Evolutionary conservation across 2,113 vertebrate species (phyloP).

Genomic region (Coracopsis vasa): DNA sequence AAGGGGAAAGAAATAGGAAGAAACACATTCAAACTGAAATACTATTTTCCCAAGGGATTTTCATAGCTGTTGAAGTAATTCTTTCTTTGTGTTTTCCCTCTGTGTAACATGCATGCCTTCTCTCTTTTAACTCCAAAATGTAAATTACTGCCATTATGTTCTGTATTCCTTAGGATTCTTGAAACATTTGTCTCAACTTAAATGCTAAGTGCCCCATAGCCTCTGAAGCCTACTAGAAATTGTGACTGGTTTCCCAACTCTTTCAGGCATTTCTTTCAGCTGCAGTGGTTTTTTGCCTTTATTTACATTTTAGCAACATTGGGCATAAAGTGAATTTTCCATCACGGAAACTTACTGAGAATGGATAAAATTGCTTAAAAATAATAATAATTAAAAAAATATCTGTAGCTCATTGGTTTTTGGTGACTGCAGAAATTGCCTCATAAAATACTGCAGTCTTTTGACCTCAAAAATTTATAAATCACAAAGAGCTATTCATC

Average conservation of each 20-base stretch:
- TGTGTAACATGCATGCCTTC: conserved; percentile 21
- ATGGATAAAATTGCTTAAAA: neutral
- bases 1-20: conserved; percentile 56
- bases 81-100: conserved; percentile 62
- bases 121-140: conserved; percentile 41
- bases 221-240: neutral
- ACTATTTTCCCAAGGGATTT: conserved; percentile 48
- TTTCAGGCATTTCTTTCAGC: neutral
- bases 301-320: neutral
- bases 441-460: neutral
- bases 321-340: neutral
- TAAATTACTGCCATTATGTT: conserved; percentile 55
- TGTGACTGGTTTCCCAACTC: neutral
- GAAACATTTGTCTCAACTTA: conserved; percentile 29
- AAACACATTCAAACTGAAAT: conserved; percentile 40
- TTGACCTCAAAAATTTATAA: neutral
- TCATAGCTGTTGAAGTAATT: conserved; percentile 63
- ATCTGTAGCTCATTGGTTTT: neutral
- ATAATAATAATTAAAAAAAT: neutral
- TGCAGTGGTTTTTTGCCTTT: neutral
- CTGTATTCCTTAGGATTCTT: conserved; percentile 24
- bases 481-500: neutral
- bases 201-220: neutral
- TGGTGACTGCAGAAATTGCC: neutral
- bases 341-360: neutral